phyloP scores from a whole-genome alignment of 2,797 vertebrate species.

The Callimico goeldii region DNA sequence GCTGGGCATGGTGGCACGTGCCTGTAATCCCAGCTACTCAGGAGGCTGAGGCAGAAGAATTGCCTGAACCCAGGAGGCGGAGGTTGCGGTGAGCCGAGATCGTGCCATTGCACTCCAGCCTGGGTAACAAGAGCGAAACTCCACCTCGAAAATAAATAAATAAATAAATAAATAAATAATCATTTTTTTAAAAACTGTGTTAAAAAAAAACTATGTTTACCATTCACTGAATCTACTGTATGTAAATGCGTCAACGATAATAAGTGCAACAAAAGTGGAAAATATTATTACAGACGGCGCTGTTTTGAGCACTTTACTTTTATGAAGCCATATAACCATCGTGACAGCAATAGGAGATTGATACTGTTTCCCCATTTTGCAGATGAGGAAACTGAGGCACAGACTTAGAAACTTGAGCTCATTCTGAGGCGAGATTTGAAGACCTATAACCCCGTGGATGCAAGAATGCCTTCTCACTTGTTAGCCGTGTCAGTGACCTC shows the following conservation, averaged over 20 bases:
- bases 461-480: neutral
- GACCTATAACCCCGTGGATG: neutral
- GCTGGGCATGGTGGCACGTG: too few species aligned
- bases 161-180: neutral
- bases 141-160: too few species aligned
- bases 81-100: too few species aligned
- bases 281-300: fast-evolving
- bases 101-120: too few species aligned
- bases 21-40: too few species aligned
- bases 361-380: neutral
- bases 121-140: too few species aligned
- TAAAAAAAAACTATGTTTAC: neutral
- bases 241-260: neutral
- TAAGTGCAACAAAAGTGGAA: neutral
- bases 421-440: neutral
- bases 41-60: too few species aligned
- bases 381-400: neutral
- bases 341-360: fast-evolving
- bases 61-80: too few species aligned
- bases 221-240: neutral
- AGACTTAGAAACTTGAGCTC: neutral
- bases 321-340: neutral
- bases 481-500: neutral
- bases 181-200: neutral
- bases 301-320: neutral